These are phyloP conservation scores for Schizotus pectinicornis DNA, from an alignment of 2,888 invertebrate genomes.

Conservation along the genomic window DNA sequence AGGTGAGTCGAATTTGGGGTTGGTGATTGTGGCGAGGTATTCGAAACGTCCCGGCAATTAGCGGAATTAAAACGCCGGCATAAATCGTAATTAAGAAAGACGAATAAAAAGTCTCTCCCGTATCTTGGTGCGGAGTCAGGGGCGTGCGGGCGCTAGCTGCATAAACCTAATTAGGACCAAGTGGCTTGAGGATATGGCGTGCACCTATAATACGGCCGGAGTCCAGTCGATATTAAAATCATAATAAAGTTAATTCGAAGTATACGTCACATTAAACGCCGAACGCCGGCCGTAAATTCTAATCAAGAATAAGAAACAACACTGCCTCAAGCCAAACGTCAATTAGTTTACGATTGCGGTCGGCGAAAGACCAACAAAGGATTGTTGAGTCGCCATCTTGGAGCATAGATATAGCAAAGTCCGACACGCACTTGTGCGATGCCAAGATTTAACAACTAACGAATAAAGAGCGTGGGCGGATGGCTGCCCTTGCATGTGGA, in stretches of 20 bases:
- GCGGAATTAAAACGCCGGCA: no score
- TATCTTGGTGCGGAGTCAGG: no score
- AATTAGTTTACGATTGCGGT: constrained; percentile 48
- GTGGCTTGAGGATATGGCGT: constrained; percentile 10
- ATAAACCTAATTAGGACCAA: constrained; percentile 31
- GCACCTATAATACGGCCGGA: neutral
- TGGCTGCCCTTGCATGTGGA: no score
- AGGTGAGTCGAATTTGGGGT: constrained; percentile 39
- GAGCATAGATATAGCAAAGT: neutral
- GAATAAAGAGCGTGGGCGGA: no score
- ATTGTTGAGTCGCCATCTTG: constrained; percentile 20
- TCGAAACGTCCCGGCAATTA: no score
- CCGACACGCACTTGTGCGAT: constrained; percentile 4
- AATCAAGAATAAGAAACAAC: constrained; percentile 46
- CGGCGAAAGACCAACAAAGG: constrained; percentile 37
- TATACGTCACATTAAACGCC: constrained; percentile 46
- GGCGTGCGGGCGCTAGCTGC: neutral
- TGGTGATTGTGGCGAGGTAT: neutral
- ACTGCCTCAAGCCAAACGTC: constrained; percentile 45
- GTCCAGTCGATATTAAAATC: constrained; percentile 42
- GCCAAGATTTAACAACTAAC: no score
- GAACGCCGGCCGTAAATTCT: constrained; percentile 46
- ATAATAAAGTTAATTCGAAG: constrained; percentile 51
- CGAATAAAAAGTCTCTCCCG: no score
- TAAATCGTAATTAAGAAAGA: no score